A percentile compares a stretch with the other conserved stretches of the same genome.
These are phyloP conservation scores for Pseudomyrmex flavicornis DNA, from an alignment of 1,140 invertebrate species.

Conservation along the genomic window DNA sequence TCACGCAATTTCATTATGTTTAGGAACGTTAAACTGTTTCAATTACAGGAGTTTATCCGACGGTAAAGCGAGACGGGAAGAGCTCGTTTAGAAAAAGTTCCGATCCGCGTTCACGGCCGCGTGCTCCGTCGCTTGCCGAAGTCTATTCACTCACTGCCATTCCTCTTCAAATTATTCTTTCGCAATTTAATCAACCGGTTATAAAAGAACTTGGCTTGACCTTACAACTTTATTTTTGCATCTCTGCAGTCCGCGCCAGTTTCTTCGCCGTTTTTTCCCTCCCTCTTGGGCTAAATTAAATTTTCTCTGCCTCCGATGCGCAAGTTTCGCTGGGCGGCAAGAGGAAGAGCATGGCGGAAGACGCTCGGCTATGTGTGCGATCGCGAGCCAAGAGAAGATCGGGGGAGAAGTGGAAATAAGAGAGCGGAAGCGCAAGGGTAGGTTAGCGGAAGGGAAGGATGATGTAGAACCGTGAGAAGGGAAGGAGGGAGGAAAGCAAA, in stretches of 20 bases:
- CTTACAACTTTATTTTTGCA: conserved; percentile 63
- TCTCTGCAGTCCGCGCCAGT: conserved; percentile 26
- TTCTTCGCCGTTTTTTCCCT: conserved; percentile 27
- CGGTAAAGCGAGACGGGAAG: neutral
- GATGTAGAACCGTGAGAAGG: conserved; percentile 16
- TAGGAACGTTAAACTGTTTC: conserved; percentile 57
- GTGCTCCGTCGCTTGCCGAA: conserved; percentile 14
- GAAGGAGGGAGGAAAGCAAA: conserved; percentile 32
- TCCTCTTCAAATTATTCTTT: conserved; percentile 57
- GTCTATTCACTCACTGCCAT: conserved; percentile 57
- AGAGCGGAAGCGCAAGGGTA: neutral
- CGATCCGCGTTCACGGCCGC: conserved; percentile 35
- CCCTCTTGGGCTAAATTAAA: conserved; percentile 59
- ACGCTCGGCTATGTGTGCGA: neutral
- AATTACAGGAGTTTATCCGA: conserved; percentile 46
- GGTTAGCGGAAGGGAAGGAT: conserved; percentile 19
- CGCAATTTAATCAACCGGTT: conserved; percentile 56
- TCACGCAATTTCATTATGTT: conserved; percentile 20
- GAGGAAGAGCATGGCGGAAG: conserved; percentile 23
- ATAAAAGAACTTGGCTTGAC: conserved; percentile 61
- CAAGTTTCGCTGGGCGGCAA: conserved; percentile 27
- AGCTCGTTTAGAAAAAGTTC: conserved; percentile 57
- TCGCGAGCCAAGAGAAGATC: conserved; percentile 17
- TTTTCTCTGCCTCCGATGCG: conserved; percentile 54
- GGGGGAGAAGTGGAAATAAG: neutral